phyloP scores from a whole-genome alignment of 2,797 vertebrate genomes.

The Graptemys geographica region DNA sequence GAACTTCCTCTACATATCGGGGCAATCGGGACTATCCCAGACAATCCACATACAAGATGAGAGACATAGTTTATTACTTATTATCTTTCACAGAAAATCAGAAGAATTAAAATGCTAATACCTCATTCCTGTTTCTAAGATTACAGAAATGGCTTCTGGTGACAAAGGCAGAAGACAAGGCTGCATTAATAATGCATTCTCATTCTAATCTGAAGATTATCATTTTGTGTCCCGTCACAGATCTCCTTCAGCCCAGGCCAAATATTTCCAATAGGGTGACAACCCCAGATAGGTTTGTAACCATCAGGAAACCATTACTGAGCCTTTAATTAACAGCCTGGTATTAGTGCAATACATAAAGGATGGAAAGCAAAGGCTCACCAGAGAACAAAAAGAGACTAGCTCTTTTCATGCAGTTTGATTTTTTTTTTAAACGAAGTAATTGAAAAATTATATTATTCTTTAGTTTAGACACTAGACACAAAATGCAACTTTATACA shows the following conservation, averaged over 20 bases:
- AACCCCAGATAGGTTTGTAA: background rate
- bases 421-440: background rate
- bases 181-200: background rate
- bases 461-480: background rate
- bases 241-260: background rate
- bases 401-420: background rate
- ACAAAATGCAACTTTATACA: background rate
- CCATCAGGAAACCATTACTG: background rate
- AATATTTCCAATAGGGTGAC: background rate
- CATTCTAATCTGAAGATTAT: background rate
- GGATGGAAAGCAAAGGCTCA: background rate
- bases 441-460: background rate
- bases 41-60: background rate
- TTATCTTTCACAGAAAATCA: background rate
- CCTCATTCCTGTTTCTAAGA: background rate
- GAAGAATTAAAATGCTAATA: background rate
- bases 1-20: background rate
- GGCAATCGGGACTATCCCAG: background rate
- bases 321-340: background rate
- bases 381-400: accelerated
- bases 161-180: background rate
- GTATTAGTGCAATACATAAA: background rate
- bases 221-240: background rate
- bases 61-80: background rate
- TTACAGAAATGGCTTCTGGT: background rate